phyloP scores from a whole-genome alignment of 2,888 invertebrate genomes.

The Xanthorhoe designata region DNA sequence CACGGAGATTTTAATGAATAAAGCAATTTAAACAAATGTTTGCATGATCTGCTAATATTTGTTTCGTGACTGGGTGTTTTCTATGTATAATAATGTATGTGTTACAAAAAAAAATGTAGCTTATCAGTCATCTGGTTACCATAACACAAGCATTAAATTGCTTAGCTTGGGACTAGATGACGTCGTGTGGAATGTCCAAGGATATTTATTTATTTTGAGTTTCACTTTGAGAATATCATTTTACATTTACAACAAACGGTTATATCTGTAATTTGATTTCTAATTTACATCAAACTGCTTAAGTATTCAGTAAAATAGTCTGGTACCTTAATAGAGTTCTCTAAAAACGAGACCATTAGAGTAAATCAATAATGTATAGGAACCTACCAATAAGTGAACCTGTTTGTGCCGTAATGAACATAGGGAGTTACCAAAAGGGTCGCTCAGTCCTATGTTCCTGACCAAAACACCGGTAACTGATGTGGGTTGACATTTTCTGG shows the following conservation, averaged over 20 bases:
- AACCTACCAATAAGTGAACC: constrained; percentile 37
- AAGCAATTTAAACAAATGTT: too few species aligned
- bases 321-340: constrained; percentile 3
- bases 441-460: constrained; percentile 50
- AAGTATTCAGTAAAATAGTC: constrained; percentile 1
- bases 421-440: constrained; percentile 47
- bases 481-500: constrained; percentile 63
- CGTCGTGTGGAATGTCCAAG: too few species aligned
- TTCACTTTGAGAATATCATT: background rate
- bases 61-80: too few species aligned
- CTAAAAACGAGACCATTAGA: constrained; percentile 27
- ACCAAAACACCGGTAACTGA: constrained; percentile 56
- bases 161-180: too few species aligned
- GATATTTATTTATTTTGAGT: too few species aligned
- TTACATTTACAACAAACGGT: background rate
- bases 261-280: background rate
- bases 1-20: background rate
- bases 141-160: too few species aligned
- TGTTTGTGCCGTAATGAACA: constrained; percentile 51
- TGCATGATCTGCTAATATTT: too few species aligned
- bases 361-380: constrained; percentile 38
- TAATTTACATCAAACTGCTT: background rate
- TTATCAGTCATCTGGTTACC: too few species aligned
- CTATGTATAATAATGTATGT: too few species aligned
- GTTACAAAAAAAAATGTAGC: too few species aligned